Base-by-base conservation (phyloP, 1,140 invertebrate species). In the Pogonognathellus flavescens region DNA sequence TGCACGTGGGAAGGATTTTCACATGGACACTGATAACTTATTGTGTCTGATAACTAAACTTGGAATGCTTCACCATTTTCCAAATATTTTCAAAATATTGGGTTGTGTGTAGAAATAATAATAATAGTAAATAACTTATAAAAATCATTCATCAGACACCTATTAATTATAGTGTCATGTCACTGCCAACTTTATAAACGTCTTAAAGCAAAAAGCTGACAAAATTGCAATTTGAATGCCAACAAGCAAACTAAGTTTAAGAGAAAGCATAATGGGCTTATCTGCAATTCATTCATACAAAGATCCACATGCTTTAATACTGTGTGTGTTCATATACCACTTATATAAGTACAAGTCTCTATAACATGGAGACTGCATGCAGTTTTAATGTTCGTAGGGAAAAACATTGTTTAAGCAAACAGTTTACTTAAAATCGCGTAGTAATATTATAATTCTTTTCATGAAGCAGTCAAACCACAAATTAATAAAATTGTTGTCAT, bases 401-500 rank as follows among this genome's bases (percentile, higher is more conserved):
- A 76, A 18, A 41, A 76, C 25, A 49, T 76, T 76, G 70, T 76
- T 76, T 76, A 76, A 76, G 70, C 49, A 49, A 76, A 50, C 41
- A 76, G 41, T 76, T 76, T 76, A 31, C 70, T 76, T 76, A 50
- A 57, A 76, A 76, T 18, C 70, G 11, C 31, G 49, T 18, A 16
- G 70, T 41, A 1, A 41, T 3, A 41, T 41, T 41, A 41, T 41
- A 76, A 41, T 76, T 76, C 70, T 76, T 76, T 76, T 76, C 70
- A 76, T 31, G 70, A 76, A 76, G 70, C 70, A 76, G 70, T 76
- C 70, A 76, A 76, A 31, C 70, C 70, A 76, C 31, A 76, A 76
- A 76, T 76, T 41, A 41, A 41, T 41, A 41, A 41, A 76, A 76
- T 76, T 49, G 31, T 76, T 76, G 70, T 76, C 70, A 76, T 76